Conservation (phyloP, 2,888 invertebrate genomes). For the Coenonympha glycerion region DNA sequence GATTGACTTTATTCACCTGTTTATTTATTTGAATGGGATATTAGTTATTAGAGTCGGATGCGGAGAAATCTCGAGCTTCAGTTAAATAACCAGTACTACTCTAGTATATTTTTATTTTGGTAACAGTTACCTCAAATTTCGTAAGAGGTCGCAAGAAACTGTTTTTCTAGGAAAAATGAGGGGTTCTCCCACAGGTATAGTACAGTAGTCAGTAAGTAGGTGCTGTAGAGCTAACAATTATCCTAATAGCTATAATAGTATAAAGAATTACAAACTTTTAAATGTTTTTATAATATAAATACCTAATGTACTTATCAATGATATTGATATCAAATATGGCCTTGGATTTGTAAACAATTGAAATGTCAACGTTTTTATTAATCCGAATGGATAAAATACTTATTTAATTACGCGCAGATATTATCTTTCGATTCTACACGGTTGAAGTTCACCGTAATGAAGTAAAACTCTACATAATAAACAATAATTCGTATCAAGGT, state of each 20-base stretch:
- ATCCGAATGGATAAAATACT: constrained; percentile 5
- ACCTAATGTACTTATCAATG: not conserved
- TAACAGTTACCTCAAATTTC: too few relatives aligned
- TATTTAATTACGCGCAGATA: constrained; percentile 10
- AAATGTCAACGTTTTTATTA: constrained; percentile 18
- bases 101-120: not conserved
- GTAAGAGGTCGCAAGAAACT: too few relatives aligned
- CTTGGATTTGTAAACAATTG: constrained; percentile 13
- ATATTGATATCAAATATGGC: not conserved
- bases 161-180: too few relatives aligned
- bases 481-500: constrained; percentile 34
- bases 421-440: constrained; percentile 19
- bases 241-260: too few relatives aligned
- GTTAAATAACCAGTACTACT: not conserved
- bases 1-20: constrained; percentile 47
- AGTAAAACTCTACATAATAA: constrained; percentile 26
- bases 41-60: not conserved
- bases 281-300: too few relatives aligned
- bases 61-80: not conserved
- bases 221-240: too few relatives aligned
- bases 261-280: too few relatives aligned
- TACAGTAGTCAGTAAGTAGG: too few relatives aligned
- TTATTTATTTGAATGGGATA: constrained; percentile 11
- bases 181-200: too few relatives aligned
- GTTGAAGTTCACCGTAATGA: constrained; percentile 20